A percentile compares a stretch with the other conserved stretches of the same genome.
phyloP scores from a whole-genome alignment of 2,888 invertebrate species.

The Rhagonycha lutea region DNA sequence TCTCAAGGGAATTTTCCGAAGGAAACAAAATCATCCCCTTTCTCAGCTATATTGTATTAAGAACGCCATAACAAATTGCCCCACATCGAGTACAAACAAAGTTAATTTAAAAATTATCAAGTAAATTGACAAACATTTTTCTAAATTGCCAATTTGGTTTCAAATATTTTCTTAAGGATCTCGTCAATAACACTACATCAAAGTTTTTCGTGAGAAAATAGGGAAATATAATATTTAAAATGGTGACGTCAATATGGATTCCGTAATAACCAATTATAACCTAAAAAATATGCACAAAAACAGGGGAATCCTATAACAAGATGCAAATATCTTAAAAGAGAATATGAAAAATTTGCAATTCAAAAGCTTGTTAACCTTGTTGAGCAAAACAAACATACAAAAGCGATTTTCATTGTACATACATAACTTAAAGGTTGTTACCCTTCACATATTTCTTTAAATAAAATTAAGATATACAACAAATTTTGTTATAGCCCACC shows the following conservation, averaged over 20 bases:
- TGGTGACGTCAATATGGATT: neutral
- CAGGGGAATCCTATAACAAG: neutral
- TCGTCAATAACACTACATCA: too few relatives aligned
- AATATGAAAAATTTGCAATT: neutral
- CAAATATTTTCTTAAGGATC: too few relatives aligned
- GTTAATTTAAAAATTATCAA: neutral
- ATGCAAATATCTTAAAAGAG: neutral
- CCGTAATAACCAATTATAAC: neutral
- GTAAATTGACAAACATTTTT: neutral
- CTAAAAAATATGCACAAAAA: neutral
- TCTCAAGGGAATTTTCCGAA: neutral
- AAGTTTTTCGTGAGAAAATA: too few relatives aligned
- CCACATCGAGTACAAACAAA: neutral
- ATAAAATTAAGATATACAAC: neutral
- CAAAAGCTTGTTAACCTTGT: neutral
- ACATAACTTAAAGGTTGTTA: neutral
- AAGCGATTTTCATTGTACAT: neutral
- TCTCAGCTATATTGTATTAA: neutral
- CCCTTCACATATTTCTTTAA: neutral
- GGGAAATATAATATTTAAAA: neutral
- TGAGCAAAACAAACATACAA: neutral
- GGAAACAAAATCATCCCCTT: neutral
- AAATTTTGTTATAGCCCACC: neutral
- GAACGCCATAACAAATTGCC: neutral
- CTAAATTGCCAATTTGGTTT: neutral